phyloP scores from a whole-genome alignment of 2,113 vertebrate genomes.

The Emydocephalus ijimae region DNA sequence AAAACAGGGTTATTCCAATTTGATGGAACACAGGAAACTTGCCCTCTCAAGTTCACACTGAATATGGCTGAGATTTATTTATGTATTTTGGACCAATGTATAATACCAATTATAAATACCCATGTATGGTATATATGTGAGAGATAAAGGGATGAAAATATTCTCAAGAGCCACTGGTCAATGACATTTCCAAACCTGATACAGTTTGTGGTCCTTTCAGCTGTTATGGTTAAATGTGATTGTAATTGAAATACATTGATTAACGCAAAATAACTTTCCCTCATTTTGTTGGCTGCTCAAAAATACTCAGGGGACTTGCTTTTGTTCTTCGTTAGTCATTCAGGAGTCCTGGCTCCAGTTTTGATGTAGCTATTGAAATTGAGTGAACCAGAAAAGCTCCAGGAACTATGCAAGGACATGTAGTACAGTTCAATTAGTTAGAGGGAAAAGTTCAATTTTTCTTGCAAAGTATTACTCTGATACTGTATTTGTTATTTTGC shows the following conservation, averaged over 20 bases:
- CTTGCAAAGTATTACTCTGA: constrained; percentile 63
- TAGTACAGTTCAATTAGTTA: constrained; percentile 73
- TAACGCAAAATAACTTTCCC: constrained; percentile 68
- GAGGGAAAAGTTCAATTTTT: constrained; percentile 45
- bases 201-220: constrained; percentile 59
- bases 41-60: not conserved
- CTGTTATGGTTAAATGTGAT: constrained; percentile 63
- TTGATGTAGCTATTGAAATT: constrained; percentile 66
- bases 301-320: constrained; percentile 69
- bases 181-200: constrained; percentile 57
- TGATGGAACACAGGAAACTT: not conserved
- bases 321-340: constrained; percentile 71
- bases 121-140: constrained; percentile 29
- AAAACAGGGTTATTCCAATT: not conserved
- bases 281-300: constrained; percentile 65
- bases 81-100: not conserved
- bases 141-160: not conserved
- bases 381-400: constrained; percentile 73
- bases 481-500: constrained; percentile 43
- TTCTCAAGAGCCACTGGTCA: constrained; percentile 47
- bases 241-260: constrained; percentile 66
- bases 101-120: constrained; percentile 22
- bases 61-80: not conserved
- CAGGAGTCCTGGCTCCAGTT: constrained; percentile 67
- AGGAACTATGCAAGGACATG: constrained; percentile 70